Evolutionary conservation across 2,113 vertebrate genomes (phyloP).

Genomic region (Saguinus midas): DNA sequence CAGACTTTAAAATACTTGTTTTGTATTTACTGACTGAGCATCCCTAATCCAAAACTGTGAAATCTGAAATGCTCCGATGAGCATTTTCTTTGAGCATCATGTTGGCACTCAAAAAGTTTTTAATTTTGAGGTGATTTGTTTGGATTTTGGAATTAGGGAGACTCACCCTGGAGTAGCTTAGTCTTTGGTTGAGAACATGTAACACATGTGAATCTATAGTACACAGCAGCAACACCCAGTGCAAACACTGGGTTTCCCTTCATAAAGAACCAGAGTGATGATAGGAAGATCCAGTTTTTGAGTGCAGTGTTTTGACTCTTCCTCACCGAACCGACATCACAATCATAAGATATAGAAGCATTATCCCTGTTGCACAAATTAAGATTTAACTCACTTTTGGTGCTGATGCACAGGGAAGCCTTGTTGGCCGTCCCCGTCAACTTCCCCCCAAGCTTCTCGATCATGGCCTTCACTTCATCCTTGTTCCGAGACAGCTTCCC

Average conservation of each 20-base stretch:
- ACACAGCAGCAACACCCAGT: neutral
- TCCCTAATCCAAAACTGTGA: neutral
- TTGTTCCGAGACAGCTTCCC: slow-evolving; percentile 95
- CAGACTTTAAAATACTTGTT: neutral
- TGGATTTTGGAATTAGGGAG: neutral
- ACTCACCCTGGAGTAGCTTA: neutral
- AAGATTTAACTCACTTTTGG: slow-evolving; percentile 87
- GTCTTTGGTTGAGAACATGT: fast-evolving
- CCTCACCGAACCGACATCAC: neutral
- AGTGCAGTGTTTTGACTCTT: fast-evolving
- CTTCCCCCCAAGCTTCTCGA: slow-evolving; percentile 95
- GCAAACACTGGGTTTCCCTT: neutral
- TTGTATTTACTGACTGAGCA: neutral
- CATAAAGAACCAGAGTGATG: neutral
- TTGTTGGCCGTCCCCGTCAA: slow-evolving; percentile 88
- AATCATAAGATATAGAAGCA: fast-evolving
- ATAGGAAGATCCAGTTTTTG: fast-evolving
- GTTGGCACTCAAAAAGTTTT: neutral
- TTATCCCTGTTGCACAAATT: fast-evolving
- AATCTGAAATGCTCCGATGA: neutral
- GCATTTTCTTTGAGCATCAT: neutral
- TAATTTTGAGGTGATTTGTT: neutral
- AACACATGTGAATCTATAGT: fast-evolving
- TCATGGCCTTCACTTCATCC: slow-evolving; percentile 90
- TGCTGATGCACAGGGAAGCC: slow-evolving; percentile 94